These are phyloP conservation scores for Sarcophaga caerulescens DNA, from an alignment of 2,888 invertebrate species.

Conservation along the genomic window DNA sequence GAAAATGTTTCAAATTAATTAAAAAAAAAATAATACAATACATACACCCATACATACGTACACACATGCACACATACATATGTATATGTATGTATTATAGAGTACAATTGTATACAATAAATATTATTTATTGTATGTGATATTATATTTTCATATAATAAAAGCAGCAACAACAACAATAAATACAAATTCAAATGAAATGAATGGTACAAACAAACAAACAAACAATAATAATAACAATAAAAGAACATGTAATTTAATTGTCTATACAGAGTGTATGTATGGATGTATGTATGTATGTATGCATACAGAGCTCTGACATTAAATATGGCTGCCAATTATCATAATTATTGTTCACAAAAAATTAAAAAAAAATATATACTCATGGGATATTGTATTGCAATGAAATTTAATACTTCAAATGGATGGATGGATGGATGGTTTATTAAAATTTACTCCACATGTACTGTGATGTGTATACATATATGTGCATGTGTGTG, in stretches of 20 bases:
- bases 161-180: too few relatives aligned
- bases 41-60: not conserved
- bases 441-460: conserved; percentile 9
- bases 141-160: too few relatives aligned
- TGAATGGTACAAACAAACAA: too few relatives aligned
- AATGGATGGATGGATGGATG: not conserved
- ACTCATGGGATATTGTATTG: not conserved
- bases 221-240: conserved; percentile 1
- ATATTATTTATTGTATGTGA: too few relatives aligned
- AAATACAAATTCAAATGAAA: too few relatives aligned
- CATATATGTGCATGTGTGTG: not conserved
- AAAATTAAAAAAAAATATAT: not conserved
- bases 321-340: conserved; percentile 62
- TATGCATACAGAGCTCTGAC: conserved; percentile 26
- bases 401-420: conserved; percentile 11
- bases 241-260: conserved; percentile 40
- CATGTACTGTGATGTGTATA: not conserved
- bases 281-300: not conserved
- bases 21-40: not conserved
- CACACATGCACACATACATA: too few relatives aligned
- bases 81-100: too few relatives aligned
- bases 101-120: too few relatives aligned
- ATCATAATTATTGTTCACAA: conserved; percentile 46
- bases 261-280: conserved; percentile 10
- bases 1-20: not conserved